phyloP scores from a whole-genome alignment of 2,113 vertebrate species.

The Sinocyclocheilus grahami region DNA sequence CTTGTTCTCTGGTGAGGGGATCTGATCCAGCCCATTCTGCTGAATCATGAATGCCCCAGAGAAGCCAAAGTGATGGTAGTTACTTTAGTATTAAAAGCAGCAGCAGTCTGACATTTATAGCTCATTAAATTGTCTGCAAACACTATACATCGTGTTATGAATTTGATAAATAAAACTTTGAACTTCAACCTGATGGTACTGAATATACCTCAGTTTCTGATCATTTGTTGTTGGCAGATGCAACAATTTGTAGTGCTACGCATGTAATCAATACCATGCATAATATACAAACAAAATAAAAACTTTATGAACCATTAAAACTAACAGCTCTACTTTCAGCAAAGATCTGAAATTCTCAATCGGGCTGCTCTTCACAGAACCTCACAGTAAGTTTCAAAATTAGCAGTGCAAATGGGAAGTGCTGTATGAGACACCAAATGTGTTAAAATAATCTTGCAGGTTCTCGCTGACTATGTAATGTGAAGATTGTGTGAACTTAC shows the following conservation, averaged over 20 bases:
- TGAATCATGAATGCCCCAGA: background rate
- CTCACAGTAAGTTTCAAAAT: slow-evolving; percentile 29
- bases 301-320: background rate
- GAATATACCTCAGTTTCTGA: background rate
- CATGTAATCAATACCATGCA: background rate
- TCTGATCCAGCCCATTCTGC: background rate
- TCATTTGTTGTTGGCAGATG: background rate
- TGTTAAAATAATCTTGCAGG: slow-evolving; percentile 27
- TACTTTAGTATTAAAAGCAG: background rate
- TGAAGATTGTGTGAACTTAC: slow-evolving; percentile 27
- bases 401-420: slow-evolving; percentile 37
- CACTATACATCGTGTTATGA: background rate
- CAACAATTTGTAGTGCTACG: background rate
- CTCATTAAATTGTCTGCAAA: background rate
- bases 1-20: background rate
- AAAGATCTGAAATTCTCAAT: background rate
- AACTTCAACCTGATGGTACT: background rate
- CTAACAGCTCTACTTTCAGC: background rate
- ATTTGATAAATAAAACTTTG: background rate
- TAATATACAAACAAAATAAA: background rate
- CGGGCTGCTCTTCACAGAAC: background rate
- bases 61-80: background rate
- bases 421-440: slow-evolving; percentile 23
- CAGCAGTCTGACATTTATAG: background rate
- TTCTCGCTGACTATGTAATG: slow-evolving; percentile 33